A percentile compares a stretch with the other conserved stretches of the same genome.
phyloP scores from a whole-genome alignment of 2,888 invertebrate species.

The Ametastegia equiseti region DNA sequence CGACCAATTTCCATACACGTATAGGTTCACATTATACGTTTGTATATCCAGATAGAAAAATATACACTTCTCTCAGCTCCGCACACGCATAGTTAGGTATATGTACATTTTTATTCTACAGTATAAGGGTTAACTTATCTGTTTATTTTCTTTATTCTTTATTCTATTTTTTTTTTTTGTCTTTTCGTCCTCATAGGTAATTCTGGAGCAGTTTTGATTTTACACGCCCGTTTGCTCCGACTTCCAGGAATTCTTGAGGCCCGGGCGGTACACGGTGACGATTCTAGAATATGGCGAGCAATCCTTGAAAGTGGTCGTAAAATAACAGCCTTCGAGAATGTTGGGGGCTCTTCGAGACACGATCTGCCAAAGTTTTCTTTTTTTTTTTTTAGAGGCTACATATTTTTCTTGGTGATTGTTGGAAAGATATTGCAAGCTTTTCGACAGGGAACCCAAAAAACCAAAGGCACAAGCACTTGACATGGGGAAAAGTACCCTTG shows the following conservation, averaged over 20 bases:
- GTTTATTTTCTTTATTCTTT: not conserved
- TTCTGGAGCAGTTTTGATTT: constrained; percentile 27
- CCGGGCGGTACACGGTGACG: not conserved
- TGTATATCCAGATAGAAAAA: not conserved
- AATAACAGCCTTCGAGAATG: constrained; percentile 5
- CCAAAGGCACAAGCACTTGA: no score
- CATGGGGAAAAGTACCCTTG: no score
- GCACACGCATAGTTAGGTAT: not conserved
- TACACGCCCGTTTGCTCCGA: not conserved
- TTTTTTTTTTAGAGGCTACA: not conserved
- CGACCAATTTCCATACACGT: constrained; percentile 23
- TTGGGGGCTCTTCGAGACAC: not conserved
- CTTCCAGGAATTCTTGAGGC: constrained; percentile 23
- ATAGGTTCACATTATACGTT: not conserved
- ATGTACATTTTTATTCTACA: not conserved
- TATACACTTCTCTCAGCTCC: not conserved
- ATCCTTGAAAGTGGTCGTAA: constrained; percentile 37
- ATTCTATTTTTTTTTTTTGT: not conserved
- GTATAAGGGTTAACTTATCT: not conserved
- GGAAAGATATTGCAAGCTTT: not conserved
- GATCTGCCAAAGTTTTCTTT: not conserved
- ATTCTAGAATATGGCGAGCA: constrained; percentile 1
- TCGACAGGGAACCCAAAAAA: not conserved
- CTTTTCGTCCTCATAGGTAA: no score
- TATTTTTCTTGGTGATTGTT: not conserved